phyloP scores from a whole-genome alignment of 2,113 vertebrate species.

The Nannospalax galili region DNA sequence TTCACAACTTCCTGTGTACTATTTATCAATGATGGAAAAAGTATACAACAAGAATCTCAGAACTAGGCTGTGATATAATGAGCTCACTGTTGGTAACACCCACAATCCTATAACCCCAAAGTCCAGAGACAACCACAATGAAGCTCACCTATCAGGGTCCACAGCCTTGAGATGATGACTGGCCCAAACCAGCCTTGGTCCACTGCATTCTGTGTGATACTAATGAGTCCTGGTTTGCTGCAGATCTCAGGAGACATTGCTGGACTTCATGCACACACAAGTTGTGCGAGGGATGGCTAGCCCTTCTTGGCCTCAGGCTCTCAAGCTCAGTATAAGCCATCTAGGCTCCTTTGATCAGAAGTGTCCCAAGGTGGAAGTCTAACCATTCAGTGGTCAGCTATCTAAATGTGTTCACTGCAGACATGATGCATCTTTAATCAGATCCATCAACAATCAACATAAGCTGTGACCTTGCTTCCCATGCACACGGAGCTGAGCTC shows the following conservation, averaged over 20 bases:
- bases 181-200: background rate
- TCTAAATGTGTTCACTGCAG: background rate
- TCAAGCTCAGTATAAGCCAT: background rate
- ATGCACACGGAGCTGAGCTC: background rate
- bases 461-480: background rate
- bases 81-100: background rate
- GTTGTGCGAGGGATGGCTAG: background rate
- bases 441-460: background rate
- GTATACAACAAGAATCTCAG: background rate
- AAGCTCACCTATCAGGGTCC: background rate
- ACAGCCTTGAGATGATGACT: too few relatives aligned
- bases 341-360: background rate
- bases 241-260: background rate
- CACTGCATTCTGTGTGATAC: background rate
- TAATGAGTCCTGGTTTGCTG: background rate
- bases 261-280: background rate
- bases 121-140: background rate
- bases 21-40: background rate
- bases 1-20: background rate
- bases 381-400: background rate
- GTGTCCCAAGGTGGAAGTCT: background rate
- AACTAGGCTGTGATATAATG: background rate
- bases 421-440: background rate
- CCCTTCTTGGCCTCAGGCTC: background rate
- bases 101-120: background rate